Evolutionary conservation across 2,888 invertebrate genomes (phyloP).

Genomic region (Cheilosia scutellata): DNA sequence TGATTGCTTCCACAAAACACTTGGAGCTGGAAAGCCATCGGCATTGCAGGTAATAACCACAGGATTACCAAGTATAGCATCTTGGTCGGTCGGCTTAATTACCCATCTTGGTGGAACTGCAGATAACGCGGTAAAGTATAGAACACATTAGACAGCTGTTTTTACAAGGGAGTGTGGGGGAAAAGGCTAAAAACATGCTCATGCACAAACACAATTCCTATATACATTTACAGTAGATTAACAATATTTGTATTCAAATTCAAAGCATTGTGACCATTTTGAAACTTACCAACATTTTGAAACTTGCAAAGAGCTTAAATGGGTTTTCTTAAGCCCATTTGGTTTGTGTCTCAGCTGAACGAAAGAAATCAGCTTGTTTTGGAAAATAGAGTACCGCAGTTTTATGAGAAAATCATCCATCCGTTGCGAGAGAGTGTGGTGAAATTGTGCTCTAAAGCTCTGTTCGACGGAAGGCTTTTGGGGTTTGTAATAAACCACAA

Average conservation of each 20-base stretch:
- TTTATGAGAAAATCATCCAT: background rate
- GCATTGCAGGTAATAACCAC: slow-evolving; percentile 90
- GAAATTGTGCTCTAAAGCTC: background rate
- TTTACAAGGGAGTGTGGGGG: background rate
- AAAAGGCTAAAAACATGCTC: slow-evolving; percentile 4
- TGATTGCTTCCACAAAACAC: slow-evolving; percentile 85
- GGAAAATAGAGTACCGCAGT: background rate
- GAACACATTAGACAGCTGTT: slow-evolving; percentile 4
- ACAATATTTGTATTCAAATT: background rate
- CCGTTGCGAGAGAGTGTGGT: background rate
- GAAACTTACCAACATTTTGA: slow-evolving; percentile 12
- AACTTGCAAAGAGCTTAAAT: slow-evolving; percentile 9
- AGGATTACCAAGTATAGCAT: slow-evolving; percentile 89
- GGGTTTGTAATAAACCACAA: background rate
- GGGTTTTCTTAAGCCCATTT: too few relatives aligned
- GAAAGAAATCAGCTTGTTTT: slow-evolving; percentile 6
- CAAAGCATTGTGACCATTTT: background rate
- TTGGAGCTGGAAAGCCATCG: slow-evolving; percentile 90
- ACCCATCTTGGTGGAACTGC: slow-evolving; percentile 91
- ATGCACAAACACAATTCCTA: background rate
- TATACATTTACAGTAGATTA: background rate
- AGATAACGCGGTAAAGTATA: background rate
- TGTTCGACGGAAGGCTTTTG: background rate
- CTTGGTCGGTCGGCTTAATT: slow-evolving; percentile 89
- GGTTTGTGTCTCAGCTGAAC: slow-evolving; percentile 13